Evolutionary conservation across 2,888 invertebrate genomes (phyloP), one percentile per base, ranked within the genome.

Genomic region (Aphodius sticticus): DNA sequence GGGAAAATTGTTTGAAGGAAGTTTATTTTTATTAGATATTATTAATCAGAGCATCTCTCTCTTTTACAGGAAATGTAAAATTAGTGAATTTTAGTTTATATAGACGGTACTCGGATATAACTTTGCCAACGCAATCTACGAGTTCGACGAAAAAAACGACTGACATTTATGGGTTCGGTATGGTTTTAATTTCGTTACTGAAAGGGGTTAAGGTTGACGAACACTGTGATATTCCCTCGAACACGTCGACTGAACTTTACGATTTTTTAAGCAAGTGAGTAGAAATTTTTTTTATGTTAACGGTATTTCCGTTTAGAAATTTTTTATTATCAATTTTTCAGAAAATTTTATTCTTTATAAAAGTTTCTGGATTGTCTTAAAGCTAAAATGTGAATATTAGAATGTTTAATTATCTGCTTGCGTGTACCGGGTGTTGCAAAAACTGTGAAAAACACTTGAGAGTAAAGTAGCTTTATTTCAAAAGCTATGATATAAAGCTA

Each of bases 141-240:
- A 84, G 82, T 53, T 53, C 53, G 3, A 53, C 53, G 6, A 53
- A 53, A 5, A 53, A 94, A 88, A 94, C 94, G 82, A 92, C 92
- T 82, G 96, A 96, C 86, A 92, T 96, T 83, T 95, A 92, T 86
- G 92, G 93, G 81, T 92, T 95, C 81, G 96, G 95, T 0, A 90
- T 94, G 74, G 88, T 96, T 80, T 85, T 96, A 36, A 88, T 95
- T 14, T 93, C 94, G 0, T 89, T 96, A 69, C 87, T 93, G 6
- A 91, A 92, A 80, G 93, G 93, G 7, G 87, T 88, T 6, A 88
- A 89, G 53, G 88, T 91, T 6, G 88, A 89, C 15, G 90, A 91
- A 75, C 89, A 90, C 79, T 89, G 92, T 6, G 92, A 92, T 81
- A 90, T 95, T 83, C 93, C 94, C 0, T 86, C 90, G 0, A 90